Conservation (phyloP, 2,888 invertebrate species). For the Tenthredo mesomela region DNA sequence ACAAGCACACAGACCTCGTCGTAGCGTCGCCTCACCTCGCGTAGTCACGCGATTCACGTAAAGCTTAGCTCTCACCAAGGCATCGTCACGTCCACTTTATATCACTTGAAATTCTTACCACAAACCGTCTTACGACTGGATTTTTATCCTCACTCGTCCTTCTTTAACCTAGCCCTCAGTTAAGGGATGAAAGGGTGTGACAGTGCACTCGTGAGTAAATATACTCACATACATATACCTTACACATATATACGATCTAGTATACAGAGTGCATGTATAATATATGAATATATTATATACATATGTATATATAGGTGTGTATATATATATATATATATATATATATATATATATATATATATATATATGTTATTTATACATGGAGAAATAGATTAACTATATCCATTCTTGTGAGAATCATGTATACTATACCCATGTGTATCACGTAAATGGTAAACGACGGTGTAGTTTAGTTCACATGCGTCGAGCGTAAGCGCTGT, state of each 20-base stretch:
- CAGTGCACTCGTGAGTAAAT: conserved; percentile 16
- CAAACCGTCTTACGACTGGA: conserved; percentile 47
- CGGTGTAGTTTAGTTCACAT: conserved; percentile 36
- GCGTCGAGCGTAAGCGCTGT: conserved; percentile 20
- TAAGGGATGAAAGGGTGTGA: conserved; percentile 29
- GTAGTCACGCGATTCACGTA: conserved; percentile 47
- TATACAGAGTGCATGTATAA: background rate
- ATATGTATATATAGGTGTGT: too few species aligned
- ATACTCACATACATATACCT: too few species aligned
- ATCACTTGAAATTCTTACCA: conserved; percentile 48
- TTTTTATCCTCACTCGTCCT: conserved; percentile 27
- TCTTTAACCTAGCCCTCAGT: background rate
- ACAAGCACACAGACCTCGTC: background rate
- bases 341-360: too few species aligned
- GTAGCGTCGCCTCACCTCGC: background rate
- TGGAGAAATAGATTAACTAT: background rate
- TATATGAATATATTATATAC: background rate
- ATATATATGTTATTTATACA: background rate
- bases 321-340: background rate
- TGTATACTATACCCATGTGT: background rate
- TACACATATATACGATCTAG: too few species aligned
- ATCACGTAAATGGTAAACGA: conserved; percentile 25
- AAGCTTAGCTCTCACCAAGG: conserved; percentile 35
- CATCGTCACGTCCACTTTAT: conserved; percentile 49
- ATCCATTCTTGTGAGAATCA: background rate